Conservation (phyloP, 2,888 invertebrate genomes). For the Hirtodrosophila cameraria region DNA sequence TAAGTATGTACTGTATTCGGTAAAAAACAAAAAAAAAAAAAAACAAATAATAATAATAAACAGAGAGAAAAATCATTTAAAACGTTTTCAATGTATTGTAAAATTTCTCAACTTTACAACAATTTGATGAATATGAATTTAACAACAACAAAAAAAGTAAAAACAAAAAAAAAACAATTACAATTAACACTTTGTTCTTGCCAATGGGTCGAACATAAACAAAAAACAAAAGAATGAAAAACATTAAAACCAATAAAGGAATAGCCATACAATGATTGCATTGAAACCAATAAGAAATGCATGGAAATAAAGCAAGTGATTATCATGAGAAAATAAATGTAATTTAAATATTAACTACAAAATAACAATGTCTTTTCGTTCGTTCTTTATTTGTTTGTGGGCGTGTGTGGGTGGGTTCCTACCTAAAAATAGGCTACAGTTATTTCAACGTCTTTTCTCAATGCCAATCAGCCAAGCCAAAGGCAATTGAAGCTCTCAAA, state of each 20-base stretch:
- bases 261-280: slow-evolving; percentile 53
- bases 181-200: slow-evolving; percentile 40
- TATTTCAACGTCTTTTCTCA: slow-evolving; percentile 4
- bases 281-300: slow-evolving; percentile 39
- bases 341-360: slow-evolving; percentile 75
- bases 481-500: slow-evolving; percentile 40
- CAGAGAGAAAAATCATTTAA: slow-evolving; percentile 28
- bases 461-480: slow-evolving; percentile 49
- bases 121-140: slow-evolving; percentile 75
- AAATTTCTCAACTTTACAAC: slow-evolving; percentile 59
- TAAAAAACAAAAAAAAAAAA: slow-evolving; percentile 32
- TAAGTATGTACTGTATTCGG: slow-evolving; percentile 50
- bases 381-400: neutral
- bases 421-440: slow-evolving; percentile 27
- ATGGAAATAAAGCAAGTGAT: slow-evolving; percentile 69
- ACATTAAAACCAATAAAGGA: slow-evolving; percentile 26
- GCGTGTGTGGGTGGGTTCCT: neutral
- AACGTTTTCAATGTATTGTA: slow-evolving; percentile 70
- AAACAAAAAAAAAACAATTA: slow-evolving; percentile 39
- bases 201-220: slow-evolving; percentile 11
- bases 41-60: slow-evolving; percentile 19
- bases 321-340: slow-evolving; percentile 79
- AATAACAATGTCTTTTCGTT: neutral
- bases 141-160: slow-evolving; percentile 54
- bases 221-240: slow-evolving; percentile 7